Evolutionary conservation across 2,113 vertebrate species (phyloP).

Genomic region (rabbit (Oryctolagus cuniculus)): DNA sequence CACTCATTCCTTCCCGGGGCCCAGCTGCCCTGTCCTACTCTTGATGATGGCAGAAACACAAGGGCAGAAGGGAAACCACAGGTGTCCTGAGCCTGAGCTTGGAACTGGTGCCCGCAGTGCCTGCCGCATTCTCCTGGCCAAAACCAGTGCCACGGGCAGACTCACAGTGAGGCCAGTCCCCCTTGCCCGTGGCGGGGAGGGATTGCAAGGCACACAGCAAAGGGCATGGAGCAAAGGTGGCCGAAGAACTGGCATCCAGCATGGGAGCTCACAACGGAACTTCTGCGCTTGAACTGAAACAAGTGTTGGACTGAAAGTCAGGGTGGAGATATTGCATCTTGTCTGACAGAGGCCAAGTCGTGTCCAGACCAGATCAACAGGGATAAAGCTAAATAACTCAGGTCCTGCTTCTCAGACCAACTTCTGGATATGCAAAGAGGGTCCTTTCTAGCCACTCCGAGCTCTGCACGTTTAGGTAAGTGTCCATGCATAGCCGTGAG

Average conservation of each 20-base stretch:
- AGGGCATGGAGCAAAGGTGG: not conserved
- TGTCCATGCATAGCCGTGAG: fast-evolving
- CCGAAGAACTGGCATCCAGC: fast-evolving
- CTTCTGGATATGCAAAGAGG: not conserved
- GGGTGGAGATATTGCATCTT: not conserved
- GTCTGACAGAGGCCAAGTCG: not conserved
- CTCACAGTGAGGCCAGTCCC: not conserved
- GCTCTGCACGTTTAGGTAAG: not conserved
- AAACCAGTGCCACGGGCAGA: not conserved
- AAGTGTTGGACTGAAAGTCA: not conserved
- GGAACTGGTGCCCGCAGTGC: fast-evolving
- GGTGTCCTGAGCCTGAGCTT: not conserved
- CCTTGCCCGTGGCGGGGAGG: not conserved
- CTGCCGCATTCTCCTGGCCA: not conserved
- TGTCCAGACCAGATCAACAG: not conserved
- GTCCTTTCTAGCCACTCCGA: not conserved
- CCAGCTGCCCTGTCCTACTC: not conserved
- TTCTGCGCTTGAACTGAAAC: not conserved
- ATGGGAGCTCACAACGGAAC: fast-evolving
- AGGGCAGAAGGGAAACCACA: not conserved
- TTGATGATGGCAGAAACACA: fast-evolving
- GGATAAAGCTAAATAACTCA: not conserved
- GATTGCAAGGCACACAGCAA: not conserved
- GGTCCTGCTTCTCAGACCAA: not conserved
- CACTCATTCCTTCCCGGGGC: not conserved